phyloP scores from a whole-genome alignment of 2,888 invertebrate genomes.

The Lasioglossum figueresi region DNA sequence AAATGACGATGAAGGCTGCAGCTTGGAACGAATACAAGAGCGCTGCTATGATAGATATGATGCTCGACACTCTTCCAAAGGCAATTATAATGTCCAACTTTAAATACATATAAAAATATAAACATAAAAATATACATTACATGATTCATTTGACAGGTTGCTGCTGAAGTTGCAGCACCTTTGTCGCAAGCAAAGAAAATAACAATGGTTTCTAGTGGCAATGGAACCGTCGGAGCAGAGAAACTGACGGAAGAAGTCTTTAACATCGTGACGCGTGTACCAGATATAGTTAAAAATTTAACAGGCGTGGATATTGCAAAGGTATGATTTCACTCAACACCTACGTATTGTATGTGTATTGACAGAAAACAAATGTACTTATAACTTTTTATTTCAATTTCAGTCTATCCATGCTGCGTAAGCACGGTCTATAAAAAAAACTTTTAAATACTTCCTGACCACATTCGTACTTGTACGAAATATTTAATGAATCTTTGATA shows the following conservation, averaged over 20 bases:
- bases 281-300: constrained; percentile 94
- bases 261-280: constrained; percentile 95
- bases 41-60: constrained; percentile 98
- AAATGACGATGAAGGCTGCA: constrained; percentile 98
- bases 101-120: background rate
- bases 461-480: constrained; percentile 53
- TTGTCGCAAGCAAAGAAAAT: constrained; percentile 97
- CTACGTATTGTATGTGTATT: constrained; percentile 1
- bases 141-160: constrained; percentile 87
- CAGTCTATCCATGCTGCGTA: constrained; percentile 83
- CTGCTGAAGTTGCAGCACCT: constrained; percentile 98
- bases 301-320: constrained; percentile 97
- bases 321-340: constrained; percentile 84
- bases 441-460: constrained; percentile 46
- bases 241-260: constrained; percentile 97
- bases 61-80: constrained; percentile 97
- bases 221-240: constrained; percentile 95
- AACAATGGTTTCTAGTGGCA: constrained; percentile 97
- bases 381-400: constrained; percentile 63
- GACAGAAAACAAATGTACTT: constrained; percentile 10
- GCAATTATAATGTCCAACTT: constrained; percentile 84
- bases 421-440: constrained; percentile 62
- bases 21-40: constrained; percentile 98
- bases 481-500: constrained; percentile 59
- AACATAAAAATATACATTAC: background rate